Conservation (phyloP, 2,113 vertebrate species). For the Passer montanus region DNA sequence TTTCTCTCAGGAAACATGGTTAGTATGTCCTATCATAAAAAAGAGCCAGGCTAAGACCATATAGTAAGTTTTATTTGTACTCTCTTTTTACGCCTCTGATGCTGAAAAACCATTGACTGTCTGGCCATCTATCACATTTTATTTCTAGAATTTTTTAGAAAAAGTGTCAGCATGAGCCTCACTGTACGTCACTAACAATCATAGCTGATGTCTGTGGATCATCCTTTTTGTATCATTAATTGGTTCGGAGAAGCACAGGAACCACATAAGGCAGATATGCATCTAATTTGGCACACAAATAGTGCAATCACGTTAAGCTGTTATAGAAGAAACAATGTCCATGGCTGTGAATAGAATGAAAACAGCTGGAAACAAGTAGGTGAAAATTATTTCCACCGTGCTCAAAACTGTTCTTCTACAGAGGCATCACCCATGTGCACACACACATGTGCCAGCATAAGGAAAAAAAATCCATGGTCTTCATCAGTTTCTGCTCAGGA, state of each 20-base stretch:
- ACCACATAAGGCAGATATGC: neutral
- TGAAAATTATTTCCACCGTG: neutral
- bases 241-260: neutral
- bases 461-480: neutral
- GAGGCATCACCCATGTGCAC: neutral
- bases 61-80: neutral
- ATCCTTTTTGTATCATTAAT: neutral
- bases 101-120: neutral
- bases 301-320: neutral
- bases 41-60: neutral
- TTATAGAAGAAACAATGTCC: neutral
- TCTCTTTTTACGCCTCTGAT: neutral
- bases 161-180: neutral
- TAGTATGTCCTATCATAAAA: neutral
- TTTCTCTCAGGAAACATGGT: neutral
- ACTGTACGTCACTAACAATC: neutral
- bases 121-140: neutral
- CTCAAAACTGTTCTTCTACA: neutral
- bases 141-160: neutral
- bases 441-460: neutral
- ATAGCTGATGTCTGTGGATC: neutral
- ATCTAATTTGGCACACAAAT: neutral
- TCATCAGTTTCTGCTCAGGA: neutral
- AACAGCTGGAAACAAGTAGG: neutral
- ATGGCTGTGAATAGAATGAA: neutral